Base-by-base conservation (phyloP, 2,113 vertebrate genomes). In the Melanostigma gelatinosum region DNA sequence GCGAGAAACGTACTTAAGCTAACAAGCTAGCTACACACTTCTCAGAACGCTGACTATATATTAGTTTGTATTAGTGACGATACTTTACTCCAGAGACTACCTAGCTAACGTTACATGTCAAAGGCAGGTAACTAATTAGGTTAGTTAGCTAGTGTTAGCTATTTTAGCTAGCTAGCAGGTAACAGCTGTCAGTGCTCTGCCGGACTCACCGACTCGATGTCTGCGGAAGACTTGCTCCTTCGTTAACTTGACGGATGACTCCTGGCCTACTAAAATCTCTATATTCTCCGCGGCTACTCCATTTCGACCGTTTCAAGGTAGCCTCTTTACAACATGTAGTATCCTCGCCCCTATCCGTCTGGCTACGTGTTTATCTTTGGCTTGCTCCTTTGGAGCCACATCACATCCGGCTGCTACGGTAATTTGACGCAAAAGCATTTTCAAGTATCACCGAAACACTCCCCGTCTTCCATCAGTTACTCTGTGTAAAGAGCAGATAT, bases 291-390 rank as follows among this genome's bases (percentile, higher is more conserved):
- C n/a, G 66, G 22, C 76, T 87, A 92, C 64, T 91, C 69, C 90
- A 93, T 94, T 76, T 87, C 48, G 1, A 8, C 9, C 0, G 0
- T 68, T 72, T 62, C 6, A n/a, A 29, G 1, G 27, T 6, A 42
- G 24, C 63, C 68, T 48, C 72, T 62, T 36, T 27, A 6, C 18
- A 48, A 50, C 55, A 69, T 57, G 3, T 72, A 58, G 42, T 75
- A 71, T 66, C 74, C 67, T 86, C 64, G 64, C 60, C 88, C 85
- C 83, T 75, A 50, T 27, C 46, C 40, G 69, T 79, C 89, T 60
- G 91, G 79, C 87, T 94, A 95, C 94, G 94, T 96, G 94, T 96
- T 95, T 95, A 94, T 96, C 93, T 94, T 93, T 90, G 93, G 93
- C 93, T 95, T 91, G 94, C 82, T 94, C 86, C 55, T 52, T 34